Base-by-base conservation (phyloP, 2,797 vertebrate genomes). In the Austrolebias charrua region DNA sequence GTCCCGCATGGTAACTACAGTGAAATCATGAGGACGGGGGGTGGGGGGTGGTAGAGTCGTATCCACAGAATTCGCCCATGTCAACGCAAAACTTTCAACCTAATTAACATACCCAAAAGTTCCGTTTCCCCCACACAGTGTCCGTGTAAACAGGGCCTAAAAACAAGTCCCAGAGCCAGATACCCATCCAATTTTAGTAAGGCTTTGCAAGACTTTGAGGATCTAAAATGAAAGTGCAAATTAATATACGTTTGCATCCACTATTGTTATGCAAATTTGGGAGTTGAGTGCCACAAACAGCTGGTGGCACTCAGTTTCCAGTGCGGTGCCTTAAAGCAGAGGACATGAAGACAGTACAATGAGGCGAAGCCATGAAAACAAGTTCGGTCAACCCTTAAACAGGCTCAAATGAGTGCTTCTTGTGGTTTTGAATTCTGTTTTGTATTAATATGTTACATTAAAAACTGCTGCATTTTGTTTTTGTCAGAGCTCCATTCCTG, bases 271-370 rank as follows among this genome's bases (percentile, higher is more conserved):
- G 50, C 19, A 51, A 59, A 63, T 65, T 50, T 42, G 28, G 31
- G 38, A 59, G 50, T 7, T 59, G 29, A 47, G 35, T 42, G 50
- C 51, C 48, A 56, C 4, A 13, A 73, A 71, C 61, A 71, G 46
- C 47, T 14, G 55, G 28, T 63, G 51, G 62, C 31, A 28, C 49
- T 63, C 58, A 55, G 60, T 71, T 40, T 60, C 20, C 13, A 29
- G 35, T 52, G 4, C 29, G 40, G 16, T 55, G 40, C 31, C 40
- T 58, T 73, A 52, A 73, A 76, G 33, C 46, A 20, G 2, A 20
- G 57, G 13, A 60, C 38, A 67, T 47, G 35, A 78, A 54, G 35
- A 38, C 15, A 18, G 29, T 5, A 2, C 29, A 42, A 20, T 6
- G 12, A 47, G 28, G 62, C 47, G 8, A 62, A n/a, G n/a, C 20